phyloP scores from a whole-genome alignment of 2,113 vertebrate species.

The Python bivittatus region DNA sequence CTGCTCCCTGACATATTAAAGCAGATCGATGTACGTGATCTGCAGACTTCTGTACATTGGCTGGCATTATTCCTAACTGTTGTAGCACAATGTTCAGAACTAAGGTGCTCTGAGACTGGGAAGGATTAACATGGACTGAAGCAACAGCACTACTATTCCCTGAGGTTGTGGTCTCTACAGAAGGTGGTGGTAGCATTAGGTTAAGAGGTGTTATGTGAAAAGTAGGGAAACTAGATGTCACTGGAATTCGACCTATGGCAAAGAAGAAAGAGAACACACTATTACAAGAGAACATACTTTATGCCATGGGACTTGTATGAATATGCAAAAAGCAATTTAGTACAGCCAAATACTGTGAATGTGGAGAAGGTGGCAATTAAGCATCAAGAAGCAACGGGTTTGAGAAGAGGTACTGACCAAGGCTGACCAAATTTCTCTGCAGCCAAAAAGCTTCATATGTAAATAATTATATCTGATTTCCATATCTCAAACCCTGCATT shows the following conservation, averaged over 20 bases:
- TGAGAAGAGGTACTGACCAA: not conserved
- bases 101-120: slow-evolving; percentile 81
- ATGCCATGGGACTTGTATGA: no score
- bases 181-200: slow-evolving; percentile 75
- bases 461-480: not conserved
- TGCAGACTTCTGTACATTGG: slow-evolving; percentile 66
- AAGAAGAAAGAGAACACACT: slow-evolving; percentile 30
- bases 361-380: not conserved
- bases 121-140: slow-evolving; percentile 58
- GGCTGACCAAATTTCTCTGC: not conserved
- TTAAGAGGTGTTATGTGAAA: slow-evolving; percentile 78
- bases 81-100: slow-evolving; percentile 92
- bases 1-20: slow-evolving; percentile 63
- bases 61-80: slow-evolving; percentile 85
- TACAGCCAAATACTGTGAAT: not conserved
- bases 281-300: not conserved
- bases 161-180: slow-evolving; percentile 69
- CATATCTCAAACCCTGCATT: not conserved
- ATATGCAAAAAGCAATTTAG: not conserved
- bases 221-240: slow-evolving; percentile 76
- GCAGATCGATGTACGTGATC: slow-evolving; percentile 51
- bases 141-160: slow-evolving; percentile 62
- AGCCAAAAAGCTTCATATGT: not conserved
- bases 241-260: slow-evolving; percentile 80
- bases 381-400: not conserved